phyloP scores from a whole-genome alignment of 1,140 invertebrate species.

The Maconellicoccus hirsutus region DNA sequence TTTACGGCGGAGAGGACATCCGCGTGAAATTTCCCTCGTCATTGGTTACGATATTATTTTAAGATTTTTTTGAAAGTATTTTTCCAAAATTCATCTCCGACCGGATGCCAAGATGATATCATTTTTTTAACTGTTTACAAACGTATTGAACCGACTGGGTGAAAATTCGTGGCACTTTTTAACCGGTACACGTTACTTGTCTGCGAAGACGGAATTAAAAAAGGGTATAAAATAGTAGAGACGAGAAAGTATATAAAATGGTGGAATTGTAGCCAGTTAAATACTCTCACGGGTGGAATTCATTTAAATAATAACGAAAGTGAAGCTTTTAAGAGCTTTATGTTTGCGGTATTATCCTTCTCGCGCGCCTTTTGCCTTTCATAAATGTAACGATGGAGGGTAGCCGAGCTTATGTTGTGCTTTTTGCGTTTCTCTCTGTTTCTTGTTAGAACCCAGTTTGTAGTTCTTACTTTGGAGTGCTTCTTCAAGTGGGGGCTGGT shows the following conservation, averaged over 20 bases:
- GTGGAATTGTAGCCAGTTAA: conserved; percentile 17
- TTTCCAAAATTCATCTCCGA: too few relatives aligned
- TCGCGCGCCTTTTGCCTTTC: conserved; percentile 13
- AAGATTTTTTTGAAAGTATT: too few relatives aligned
- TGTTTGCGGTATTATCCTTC: conserved; percentile 21
- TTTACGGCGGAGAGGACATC: too few relatives aligned
- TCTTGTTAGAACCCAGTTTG: too few relatives aligned
- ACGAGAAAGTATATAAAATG: conserved; percentile 6
- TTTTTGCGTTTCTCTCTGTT: conserved; percentile 13
- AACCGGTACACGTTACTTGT: background rate
- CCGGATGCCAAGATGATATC: too few relatives aligned
- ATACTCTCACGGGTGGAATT: conserved; percentile 21
- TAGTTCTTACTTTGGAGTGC: too few relatives aligned
- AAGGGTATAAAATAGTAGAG: conserved; percentile 8
- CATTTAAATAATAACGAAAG: conserved; percentile 22
- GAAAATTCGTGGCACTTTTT: too few relatives aligned
- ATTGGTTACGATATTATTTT: too few relatives aligned
- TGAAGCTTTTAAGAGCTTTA: conserved; percentile 18
- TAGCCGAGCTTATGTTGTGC: background rate
- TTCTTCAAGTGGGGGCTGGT: too few relatives aligned
- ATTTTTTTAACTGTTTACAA: too few relatives aligned
- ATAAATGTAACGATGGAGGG: background rate
- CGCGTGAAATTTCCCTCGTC: too few relatives aligned
- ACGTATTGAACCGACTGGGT: too few relatives aligned
- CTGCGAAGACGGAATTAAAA: background rate